phyloP scores from a whole-genome alignment of 2,797 vertebrate genomes.

The Spheniscus humboldti region DNA sequence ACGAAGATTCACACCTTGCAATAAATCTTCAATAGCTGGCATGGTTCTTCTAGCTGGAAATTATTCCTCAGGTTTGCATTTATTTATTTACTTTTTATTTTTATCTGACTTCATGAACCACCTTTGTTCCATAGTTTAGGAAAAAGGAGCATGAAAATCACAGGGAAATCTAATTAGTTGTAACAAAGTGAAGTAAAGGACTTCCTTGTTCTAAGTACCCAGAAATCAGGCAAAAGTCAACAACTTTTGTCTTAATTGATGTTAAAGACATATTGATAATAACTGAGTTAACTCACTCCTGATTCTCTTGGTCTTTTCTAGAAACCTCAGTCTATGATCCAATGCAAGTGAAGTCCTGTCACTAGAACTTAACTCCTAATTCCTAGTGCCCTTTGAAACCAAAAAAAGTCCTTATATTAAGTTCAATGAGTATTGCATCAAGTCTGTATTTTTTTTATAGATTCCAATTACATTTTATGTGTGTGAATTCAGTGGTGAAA shows the following conservation, averaged over 20 bases:
- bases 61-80: background rate
- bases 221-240: background rate
- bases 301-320: background rate
- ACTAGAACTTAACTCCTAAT: background rate
- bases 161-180: background rate
- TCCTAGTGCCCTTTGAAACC: background rate
- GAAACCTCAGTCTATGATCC: background rate
- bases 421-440: background rate
- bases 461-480: background rate
- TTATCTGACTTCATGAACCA: background rate
- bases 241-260: background rate
- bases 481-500: background rate
- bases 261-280: background rate
- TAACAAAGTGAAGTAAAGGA: background rate
- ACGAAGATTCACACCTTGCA: background rate
- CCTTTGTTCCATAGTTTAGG: background rate
- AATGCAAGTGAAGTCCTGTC: background rate
- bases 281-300: background rate
- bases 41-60: background rate
- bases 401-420: background rate
- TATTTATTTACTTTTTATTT: background rate
- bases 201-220: background rate
- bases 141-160: background rate
- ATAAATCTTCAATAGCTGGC: background rate
- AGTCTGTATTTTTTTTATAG: background rate